Conservation (phyloP, 2,888 invertebrate species). For the Sympetrum striolatum region DNA sequence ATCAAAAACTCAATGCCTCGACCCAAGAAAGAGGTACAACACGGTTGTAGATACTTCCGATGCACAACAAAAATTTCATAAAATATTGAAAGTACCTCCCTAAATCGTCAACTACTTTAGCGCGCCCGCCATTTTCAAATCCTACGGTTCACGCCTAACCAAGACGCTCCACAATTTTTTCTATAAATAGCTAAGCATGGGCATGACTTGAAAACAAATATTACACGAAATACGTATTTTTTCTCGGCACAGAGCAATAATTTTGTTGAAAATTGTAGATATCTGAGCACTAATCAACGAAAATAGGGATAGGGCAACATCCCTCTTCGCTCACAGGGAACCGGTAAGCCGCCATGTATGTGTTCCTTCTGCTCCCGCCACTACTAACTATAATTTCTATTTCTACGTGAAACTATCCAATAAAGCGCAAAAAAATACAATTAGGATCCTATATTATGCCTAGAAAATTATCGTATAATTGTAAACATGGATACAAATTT, state of each 20-base stretch:
- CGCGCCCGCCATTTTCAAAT: conserved; percentile 44
- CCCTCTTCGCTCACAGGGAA: not conserved
- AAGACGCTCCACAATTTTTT: conserved; percentile 32
- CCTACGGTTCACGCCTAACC: conserved; percentile 21
- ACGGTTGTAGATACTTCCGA: no score
- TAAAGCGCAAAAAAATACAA: not conserved
- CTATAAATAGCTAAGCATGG: not conserved
- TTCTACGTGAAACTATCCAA: not conserved
- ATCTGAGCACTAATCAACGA: not conserved
- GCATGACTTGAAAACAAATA: not conserved
- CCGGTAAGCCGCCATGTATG: conserved; percentile 38
- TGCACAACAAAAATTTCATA: no score
- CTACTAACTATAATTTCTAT: not conserved
- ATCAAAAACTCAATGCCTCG: no score
- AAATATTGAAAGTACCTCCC: not conserved
- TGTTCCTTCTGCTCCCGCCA: not conserved
- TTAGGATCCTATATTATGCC: not conserved
- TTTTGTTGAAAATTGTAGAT: not conserved
- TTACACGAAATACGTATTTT: not conserved
- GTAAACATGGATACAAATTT: not conserved
- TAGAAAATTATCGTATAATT: not conserved
- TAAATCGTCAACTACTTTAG: not conserved
- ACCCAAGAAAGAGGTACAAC: no score
- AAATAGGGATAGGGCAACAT: not conserved
- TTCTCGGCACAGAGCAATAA: not conserved